Conservation (phyloP, 2,797 vertebrate species). For the Lycodopsis pacificus region DNA sequence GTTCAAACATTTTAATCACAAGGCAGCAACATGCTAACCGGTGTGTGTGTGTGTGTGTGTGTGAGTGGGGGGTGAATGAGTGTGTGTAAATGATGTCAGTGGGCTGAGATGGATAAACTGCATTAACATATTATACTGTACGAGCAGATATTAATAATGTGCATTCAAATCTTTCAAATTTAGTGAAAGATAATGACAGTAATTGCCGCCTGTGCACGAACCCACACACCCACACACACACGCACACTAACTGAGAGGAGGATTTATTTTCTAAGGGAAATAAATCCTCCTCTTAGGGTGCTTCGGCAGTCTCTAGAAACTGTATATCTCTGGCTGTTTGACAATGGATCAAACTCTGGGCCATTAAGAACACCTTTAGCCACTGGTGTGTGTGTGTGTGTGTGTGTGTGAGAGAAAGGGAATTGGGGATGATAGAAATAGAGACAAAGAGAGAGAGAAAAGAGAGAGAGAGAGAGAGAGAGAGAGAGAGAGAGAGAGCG, state of each 20-base stretch:
- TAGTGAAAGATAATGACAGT: slow-evolving; percentile 31
- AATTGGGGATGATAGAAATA: slow-evolving; percentile 4
- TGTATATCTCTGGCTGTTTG: slow-evolving; percentile 64
- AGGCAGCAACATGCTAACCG: slow-evolving; percentile 18
- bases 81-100: not conserved
- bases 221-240: not conserved
- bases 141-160: slow-evolving; percentile 18
- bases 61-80: not conserved
- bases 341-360: slow-evolving; percentile 70
- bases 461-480: not conserved
- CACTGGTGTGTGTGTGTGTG: slow-evolving; percentile 25
- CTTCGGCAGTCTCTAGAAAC: slow-evolving; percentile 57
- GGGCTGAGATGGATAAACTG: slow-evolving; percentile 18
- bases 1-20: slow-evolving; percentile 67
- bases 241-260: slow-evolving; percentile 13
- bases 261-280: slow-evolving; percentile 50
- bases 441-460: not conserved
- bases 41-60: not conserved
- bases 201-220: not conserved
- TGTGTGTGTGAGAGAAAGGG: not conserved
- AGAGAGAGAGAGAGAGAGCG: not conserved
- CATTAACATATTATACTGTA: slow-evolving; percentile 20
- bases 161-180: slow-evolving; percentile 33
- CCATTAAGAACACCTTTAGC: slow-evolving; percentile 69
- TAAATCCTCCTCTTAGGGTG: slow-evolving; percentile 53